phyloP scores from a whole-genome alignment of 1,140 invertebrate genomes.

The Apis cerana region DNA sequence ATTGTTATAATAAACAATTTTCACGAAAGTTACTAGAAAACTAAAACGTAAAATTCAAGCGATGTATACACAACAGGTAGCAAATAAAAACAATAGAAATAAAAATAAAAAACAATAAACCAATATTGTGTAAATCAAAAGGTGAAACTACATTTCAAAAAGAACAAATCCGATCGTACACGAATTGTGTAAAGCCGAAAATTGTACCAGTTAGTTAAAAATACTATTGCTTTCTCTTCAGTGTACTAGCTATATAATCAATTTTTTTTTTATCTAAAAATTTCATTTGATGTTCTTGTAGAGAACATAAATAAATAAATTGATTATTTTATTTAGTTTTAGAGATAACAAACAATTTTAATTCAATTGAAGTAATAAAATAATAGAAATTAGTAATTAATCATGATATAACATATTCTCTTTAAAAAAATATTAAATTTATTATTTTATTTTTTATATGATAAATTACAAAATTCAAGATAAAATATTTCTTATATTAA shows the following conservation, averaged over 20 bases:
- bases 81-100: neutral
- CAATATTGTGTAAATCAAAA: neutral
- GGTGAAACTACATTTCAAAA: slow-evolving; percentile 2
- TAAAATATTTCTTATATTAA: too few species aligned
- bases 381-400: too few species aligned
- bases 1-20: neutral
- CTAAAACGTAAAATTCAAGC: neutral
- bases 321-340: too few species aligned
- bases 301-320: neutral
- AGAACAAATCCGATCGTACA: neutral
- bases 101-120: slow-evolving; percentile 4
- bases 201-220: neutral
- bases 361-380: too few species aligned
- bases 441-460: too few species aligned
- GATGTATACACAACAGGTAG: too few species aligned
- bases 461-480: too few species aligned
- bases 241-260: neutral
- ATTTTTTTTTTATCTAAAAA: neutral
- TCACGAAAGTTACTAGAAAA: neutral
- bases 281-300: neutral
- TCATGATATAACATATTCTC: too few species aligned
- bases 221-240: neutral
- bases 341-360: too few species aligned
- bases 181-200: slow-evolving; percentile 1
- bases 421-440: too few species aligned